These are phyloP conservation scores for Gobio occitaniae DNA, from an alignment of 2,797 vertebrate species.

Conservation along the genomic window DNA sequence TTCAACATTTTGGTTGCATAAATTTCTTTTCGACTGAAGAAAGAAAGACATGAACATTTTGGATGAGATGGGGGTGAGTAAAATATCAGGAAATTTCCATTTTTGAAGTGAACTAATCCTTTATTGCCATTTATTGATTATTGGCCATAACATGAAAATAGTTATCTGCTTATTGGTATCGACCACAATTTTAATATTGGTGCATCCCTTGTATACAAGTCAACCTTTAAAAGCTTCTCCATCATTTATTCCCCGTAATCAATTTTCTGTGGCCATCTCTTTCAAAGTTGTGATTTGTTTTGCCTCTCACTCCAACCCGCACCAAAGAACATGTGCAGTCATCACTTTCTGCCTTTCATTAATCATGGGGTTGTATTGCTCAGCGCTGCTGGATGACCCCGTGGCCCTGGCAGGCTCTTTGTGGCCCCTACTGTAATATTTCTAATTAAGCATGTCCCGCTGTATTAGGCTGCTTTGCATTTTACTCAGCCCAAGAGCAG, in stretches of 20 bases:
- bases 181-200: neutral
- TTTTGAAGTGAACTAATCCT: too few species aligned
- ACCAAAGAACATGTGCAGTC: conserved; percentile 57
- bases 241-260: conserved; percentile 66
- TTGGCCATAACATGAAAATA: neutral
- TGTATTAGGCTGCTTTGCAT: conserved; percentile 66
- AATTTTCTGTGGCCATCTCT: conserved; percentile 63
- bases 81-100: too few species aligned
- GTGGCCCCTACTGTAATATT: conserved; percentile 64
- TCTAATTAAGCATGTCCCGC: conserved; percentile 72
- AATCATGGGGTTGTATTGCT: conserved; percentile 63
- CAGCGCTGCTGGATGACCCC: conserved; percentile 58
- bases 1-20: too few species aligned
- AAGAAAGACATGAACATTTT: too few species aligned
- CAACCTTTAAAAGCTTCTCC: conserved; percentile 59
- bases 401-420: conserved; percentile 59
- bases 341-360: conserved; percentile 68
- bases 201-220: conserved; percentile 43
- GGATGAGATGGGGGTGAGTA: too few species aligned
- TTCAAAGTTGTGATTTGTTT: conserved; percentile 67
- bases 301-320: conserved; percentile 34
- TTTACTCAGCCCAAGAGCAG: conserved; percentile 57
- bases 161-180: neutral
- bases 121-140: neutral
- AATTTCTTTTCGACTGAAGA: too few species aligned